Base-by-base conservation (phyloP, 2,797 vertebrate species). In the Chelmon rostratus region DNA sequence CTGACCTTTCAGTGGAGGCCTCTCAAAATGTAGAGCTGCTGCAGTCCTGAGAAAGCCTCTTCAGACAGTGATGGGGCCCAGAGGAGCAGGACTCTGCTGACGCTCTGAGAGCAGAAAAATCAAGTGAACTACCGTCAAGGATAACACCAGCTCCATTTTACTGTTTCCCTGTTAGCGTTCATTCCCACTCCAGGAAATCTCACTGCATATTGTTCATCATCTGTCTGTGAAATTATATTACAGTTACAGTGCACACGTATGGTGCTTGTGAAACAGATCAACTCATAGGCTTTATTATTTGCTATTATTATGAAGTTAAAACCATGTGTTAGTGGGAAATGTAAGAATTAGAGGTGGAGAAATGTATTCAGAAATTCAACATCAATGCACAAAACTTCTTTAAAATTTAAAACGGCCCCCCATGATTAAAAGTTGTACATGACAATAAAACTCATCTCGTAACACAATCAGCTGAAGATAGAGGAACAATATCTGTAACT, bases 1-100 rank as follows among this genome's bases (percentile, higher is more conserved):
- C 53, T 85, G 83, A 80, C 76, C 78, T 73, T 71, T 76, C 1
- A 47, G 56, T 57, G 52, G 49, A 64, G 56, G 42, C 35, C 66
- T 77, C 53, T 52, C 75, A 38, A 68, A 66, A 78, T 71, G 38
- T 46, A 1, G 59, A 82, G 84, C 76, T 74, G 59, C 68, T 74
- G 75, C 33, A 69, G 62, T 78, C 37, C 71, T 61, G 46, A 84
- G 63, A 72, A 50, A 37, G 33, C 67, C 13, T 58, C 11, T 50
- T 79, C 52, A 81, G 63, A 83, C 62, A 70, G 73, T 44, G 74
- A 52, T 21, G 65, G 53, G 44, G 52, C 68, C 72, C 73, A 21
- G 56, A 73, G 73, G 63, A 63, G 58, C 28, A 5, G 3, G 38
- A 58, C 50, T 73, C 46, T 46, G 72, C 72, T 76, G 72, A 76